Base-by-base conservation (phyloP, 2,113 vertebrate species). In the Xiphias gladius region DNA sequence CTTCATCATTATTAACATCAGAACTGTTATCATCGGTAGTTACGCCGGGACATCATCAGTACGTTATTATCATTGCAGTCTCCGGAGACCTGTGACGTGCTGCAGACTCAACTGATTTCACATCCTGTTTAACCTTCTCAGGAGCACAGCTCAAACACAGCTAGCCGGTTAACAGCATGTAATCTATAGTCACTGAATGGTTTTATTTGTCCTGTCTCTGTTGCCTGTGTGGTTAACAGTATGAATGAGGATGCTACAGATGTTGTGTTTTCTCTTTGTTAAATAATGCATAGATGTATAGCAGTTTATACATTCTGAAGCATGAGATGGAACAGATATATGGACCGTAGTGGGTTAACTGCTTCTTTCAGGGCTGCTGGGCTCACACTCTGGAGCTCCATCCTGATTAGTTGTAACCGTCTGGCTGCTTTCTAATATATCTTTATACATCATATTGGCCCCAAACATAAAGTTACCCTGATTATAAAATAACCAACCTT, bases 1-100 rank as follows among this genome's bases (percentile, higher is more conserved):
- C 50, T 59, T 41, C 46, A 65, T 79, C 59, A 57, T 57, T 52
- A 61, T 82, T 32, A 71, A 67, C 63, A 75, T 59, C 76, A 63
- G 39, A 26, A 46, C 30, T 24, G n/a, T 80, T 73, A 84, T 78
- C 63, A 77, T 68, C 37, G 20, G 76, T 14, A 14, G 32, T 37
- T 76, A 73, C 58, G 37, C 67, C 10, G 37, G 54, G 35, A 50
- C 62, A 66, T 48, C 72, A 54, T 73, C 59, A 61, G 22, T 22
- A 50, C 57, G 24, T 82, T 57, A 46, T 80, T 50, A 80, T 70
- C 73, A 68, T 39, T 37, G 41, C 20, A 10, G 50, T 39, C 75
- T 73, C 61, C 3, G 3, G 46, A 81, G 71, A 26, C 32, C 28
- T 63, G 63, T 61, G 65, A 69, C 72, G 32, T 30, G 54, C 66